Evolutionary conservation across 2,113 vertebrate genomes (phyloP).

Genomic region (Ceyx margarethae): DNA sequence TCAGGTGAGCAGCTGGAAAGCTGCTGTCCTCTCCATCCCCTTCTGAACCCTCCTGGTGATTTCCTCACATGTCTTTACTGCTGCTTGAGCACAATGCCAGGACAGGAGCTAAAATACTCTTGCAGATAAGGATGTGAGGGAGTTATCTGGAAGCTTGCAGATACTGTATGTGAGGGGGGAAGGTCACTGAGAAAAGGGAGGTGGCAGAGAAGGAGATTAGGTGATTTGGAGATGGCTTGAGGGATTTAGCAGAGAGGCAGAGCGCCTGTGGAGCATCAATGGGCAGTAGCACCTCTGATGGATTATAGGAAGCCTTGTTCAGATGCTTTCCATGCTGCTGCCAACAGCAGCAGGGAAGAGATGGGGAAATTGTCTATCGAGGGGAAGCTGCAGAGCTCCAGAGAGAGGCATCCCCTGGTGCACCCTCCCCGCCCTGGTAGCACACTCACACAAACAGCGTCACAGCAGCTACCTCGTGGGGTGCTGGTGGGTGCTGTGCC

Average conservation of each 20-base stretch:
- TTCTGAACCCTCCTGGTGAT: not conserved
- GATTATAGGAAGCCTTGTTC: not conserved
- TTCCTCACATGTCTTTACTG: not conserved
- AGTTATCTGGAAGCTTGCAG: conserved; percentile 34
- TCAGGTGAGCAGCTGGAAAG: not conserved
- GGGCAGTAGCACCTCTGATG: conserved; percentile 1
- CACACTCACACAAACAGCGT: accelerated
- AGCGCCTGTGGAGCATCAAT: not conserved
- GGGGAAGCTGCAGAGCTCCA: not conserved
- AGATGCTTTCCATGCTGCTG: not conserved
- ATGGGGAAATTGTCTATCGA: not conserved
- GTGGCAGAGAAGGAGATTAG: conserved; percentile 16
- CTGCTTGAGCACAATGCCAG: not conserved
- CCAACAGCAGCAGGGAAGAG: not conserved
- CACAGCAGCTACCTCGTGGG: not conserved
- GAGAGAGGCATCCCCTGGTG: accelerated
- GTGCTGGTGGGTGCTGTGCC: not conserved
- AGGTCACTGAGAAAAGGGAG: conserved; percentile 11
- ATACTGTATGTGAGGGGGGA: not conserved
- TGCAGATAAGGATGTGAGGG: conserved; percentile 18
- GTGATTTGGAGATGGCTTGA: conserved; percentile 18
- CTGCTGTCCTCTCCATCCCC: not conserved
- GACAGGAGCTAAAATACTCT: not conserved
- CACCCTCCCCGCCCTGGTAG: accelerated
- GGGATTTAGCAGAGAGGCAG: conserved; percentile 28